Percentiles rank a stretch among this genome's conserved stretches.
These are phyloP conservation scores for Larimichthys polyactis DNA, from an alignment of 2,113 vertebrate genomes.

Conservation along the genomic window DNA sequence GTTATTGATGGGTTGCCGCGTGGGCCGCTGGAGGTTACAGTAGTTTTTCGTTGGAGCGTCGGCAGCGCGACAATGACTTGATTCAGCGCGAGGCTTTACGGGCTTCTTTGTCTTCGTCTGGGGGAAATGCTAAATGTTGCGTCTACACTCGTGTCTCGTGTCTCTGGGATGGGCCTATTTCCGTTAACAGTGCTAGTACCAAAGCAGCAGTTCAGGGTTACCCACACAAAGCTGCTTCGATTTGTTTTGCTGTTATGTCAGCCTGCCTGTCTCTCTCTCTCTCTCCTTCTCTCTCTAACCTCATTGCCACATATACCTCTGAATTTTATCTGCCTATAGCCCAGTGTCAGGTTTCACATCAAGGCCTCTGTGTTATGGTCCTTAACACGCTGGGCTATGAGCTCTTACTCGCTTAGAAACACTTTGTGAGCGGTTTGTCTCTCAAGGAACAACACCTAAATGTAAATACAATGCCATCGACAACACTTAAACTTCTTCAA, in stretches of 20 bases:
- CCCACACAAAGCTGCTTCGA: slow-evolving; percentile 88
- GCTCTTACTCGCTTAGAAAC: slow-evolving; percentile 35
- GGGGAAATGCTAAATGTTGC: slow-evolving; percentile 78
- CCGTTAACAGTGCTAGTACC: slow-evolving; percentile 93
- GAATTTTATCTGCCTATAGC: slow-evolving; percentile 67
- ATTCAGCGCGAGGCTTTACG: slow-evolving; percentile 33
- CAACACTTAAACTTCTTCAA: slow-evolving; percentile 32
- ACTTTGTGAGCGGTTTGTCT: slow-evolving; percentile 31
- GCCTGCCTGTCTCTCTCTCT: slow-evolving; percentile 36
- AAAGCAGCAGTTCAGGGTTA: slow-evolving; percentile 97
- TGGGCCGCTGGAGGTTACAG: slow-evolving; percentile 14
- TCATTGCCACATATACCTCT: slow-evolving; percentile 80
- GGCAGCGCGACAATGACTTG: slow-evolving; percentile 2
- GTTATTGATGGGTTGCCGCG: slow-evolving; percentile 23
- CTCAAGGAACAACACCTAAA: slow-evolving; percentile 53
- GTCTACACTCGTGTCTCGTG: slow-evolving; percentile 67
- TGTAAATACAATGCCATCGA: slow-evolving; percentile 54
- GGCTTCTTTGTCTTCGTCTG: slow-evolving; percentile 39
- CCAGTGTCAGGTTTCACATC: slow-evolving; percentile 53
- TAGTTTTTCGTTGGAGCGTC: slow-evolving; percentile 22
- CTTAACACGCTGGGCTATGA: slow-evolving; percentile 37
- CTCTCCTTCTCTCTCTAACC: slow-evolving; percentile 50
- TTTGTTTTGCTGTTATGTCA: slow-evolving; percentile 70
- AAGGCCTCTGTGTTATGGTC: slow-evolving; percentile 37
- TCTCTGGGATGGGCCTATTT: slow-evolving; percentile 79